phyloP scores from a whole-genome alignment of 2,797 vertebrate species.

The Onychomys torridus region DNA sequence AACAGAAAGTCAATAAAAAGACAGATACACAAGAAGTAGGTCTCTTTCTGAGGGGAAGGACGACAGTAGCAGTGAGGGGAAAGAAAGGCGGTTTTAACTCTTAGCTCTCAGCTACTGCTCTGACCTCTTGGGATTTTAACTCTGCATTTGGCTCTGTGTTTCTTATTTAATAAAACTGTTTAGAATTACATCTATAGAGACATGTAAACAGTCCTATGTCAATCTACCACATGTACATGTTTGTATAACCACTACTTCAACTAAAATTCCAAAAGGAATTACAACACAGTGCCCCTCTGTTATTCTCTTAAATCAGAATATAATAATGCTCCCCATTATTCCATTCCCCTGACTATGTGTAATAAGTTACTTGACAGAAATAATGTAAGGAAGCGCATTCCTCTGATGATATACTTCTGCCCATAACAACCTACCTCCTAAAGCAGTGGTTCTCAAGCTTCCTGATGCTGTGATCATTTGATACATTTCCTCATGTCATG shows the following conservation, averaged over 20 bases:
- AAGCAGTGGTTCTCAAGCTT: neutral
- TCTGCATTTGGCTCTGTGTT: too few species aligned
- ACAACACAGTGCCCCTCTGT: neutral
- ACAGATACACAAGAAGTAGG: too few species aligned
- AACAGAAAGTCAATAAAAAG: too few species aligned
- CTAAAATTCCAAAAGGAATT: neutral
- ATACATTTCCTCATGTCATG: neutral
- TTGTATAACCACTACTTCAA: neutral
- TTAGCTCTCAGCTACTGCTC: too few species aligned
- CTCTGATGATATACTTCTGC: neutral
- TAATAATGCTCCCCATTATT: neutral
- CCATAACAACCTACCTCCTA: neutral
- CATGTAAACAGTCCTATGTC: neutral
- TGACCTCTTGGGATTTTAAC: too few species aligned
- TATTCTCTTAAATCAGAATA: neutral
- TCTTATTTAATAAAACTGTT: too few species aligned
- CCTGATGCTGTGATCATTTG: neutral
- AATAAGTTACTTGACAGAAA: neutral
- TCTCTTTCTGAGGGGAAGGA: too few species aligned
- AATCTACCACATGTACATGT: neutral
- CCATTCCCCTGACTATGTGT: fast-evolving
- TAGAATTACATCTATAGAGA: too few species aligned
- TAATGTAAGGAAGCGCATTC: neutral
- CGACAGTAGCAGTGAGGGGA: too few species aligned
- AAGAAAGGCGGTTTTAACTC: too few species aligned